phyloP scores from a whole-genome alignment of 2,797 vertebrate species.

The Antrozous pallidus region DNA sequence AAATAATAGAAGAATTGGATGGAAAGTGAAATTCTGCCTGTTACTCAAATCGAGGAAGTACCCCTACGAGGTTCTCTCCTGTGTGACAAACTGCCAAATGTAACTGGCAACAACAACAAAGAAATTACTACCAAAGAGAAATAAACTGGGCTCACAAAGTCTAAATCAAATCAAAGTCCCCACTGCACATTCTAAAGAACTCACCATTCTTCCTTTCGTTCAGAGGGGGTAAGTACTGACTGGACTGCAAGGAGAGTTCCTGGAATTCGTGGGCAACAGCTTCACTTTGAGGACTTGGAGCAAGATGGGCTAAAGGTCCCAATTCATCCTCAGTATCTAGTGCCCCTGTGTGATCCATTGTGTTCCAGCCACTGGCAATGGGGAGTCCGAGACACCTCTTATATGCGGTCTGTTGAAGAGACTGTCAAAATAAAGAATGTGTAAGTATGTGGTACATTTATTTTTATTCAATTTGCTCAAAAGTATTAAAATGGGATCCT shows the following conservation, averaged over 20 bases:
- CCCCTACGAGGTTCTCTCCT: background rate
- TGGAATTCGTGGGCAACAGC: conserved; percentile 95
- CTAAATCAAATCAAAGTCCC: background rate
- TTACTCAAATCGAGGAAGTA: background rate
- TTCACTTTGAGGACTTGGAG: conserved; percentile 97
- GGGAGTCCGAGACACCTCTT: conserved; percentile 12
- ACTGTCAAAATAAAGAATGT: conserved; percentile 32
- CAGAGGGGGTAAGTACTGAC: conserved; percentile 90
- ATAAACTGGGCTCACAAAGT: background rate
- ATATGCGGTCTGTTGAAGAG: conserved; percentile 38
- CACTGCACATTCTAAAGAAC: conserved; percentile 21
- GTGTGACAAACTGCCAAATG: background rate
- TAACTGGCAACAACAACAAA: background rate
- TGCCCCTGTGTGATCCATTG: conserved; percentile 88
- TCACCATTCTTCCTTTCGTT: conserved; percentile 97
- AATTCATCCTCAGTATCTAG: conserved; percentile 85
- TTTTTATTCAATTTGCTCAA: conserved; percentile 18
- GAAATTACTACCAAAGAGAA: background rate
- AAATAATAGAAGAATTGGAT: background rate
- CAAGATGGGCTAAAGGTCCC: conserved; percentile 85
- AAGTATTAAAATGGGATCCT: conserved; percentile 23
- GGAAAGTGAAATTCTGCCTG: background rate
- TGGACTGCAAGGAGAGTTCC: conserved; percentile 93
- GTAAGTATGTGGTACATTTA: background rate
- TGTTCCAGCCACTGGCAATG: conserved; percentile 68